Conservation (phyloP, 2,113 vertebrate species). For the Spea bombifrons region DNA sequence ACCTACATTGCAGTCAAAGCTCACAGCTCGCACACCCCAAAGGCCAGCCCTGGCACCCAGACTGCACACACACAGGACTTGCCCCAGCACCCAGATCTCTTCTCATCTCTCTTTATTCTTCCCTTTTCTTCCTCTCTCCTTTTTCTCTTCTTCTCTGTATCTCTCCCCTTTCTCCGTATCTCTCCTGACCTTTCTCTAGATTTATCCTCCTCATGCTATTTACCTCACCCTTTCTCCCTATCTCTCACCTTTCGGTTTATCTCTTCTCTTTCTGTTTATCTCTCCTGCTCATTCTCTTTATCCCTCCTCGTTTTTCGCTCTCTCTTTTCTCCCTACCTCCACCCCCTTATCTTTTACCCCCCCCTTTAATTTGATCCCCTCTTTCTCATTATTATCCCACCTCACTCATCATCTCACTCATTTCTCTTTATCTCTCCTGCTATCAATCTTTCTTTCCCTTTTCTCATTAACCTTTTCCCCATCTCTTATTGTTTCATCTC, state of each 20-base stretch:
- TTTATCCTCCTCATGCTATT: not conserved
- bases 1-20: too few relatives aligned
- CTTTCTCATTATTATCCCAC: not conserved
- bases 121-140: not conserved
- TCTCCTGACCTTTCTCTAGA: not conserved
- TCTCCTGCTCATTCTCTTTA: too few relatives aligned
- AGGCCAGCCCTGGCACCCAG: too few relatives aligned
- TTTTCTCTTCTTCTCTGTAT: not conserved
- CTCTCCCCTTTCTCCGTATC: not conserved
- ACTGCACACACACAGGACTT: too few relatives aligned
- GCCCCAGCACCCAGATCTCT: too few relatives aligned
- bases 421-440: not conserved
- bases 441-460: not conserved
- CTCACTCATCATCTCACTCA: not conserved
- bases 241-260: too few relatives aligned
- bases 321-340: not conserved
- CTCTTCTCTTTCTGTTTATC: too few relatives aligned
- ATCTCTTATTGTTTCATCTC: not conserved
- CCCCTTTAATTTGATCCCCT: not conserved
- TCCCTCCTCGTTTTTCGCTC: not conserved
- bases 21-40: too few relatives aligned
- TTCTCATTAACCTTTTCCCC: not conserved
- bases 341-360: not conserved
- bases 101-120: not conserved
- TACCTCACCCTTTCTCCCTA: not conserved